Base-by-base conservation (phyloP, 2,797 vertebrate species). In the Steatocranus sp. region DNA sequence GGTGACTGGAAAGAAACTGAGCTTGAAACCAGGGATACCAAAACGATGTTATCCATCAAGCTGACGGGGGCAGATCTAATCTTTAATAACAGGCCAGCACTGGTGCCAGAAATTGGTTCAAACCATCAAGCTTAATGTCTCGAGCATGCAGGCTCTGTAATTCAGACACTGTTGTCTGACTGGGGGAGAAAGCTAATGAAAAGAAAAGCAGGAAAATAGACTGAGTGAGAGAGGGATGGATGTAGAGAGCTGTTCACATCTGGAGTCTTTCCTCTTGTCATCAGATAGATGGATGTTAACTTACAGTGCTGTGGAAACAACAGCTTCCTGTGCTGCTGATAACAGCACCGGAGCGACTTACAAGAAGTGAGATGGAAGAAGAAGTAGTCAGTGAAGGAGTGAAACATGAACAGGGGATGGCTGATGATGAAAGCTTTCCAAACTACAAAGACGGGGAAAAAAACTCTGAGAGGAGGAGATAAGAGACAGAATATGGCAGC, bases 231-330 rank as follows among this genome's bases (percentile, higher is more conserved):
- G 74, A 84, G 50, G 63, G 81, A 84, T 58, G 74, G 87, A 92
- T 84, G 82, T 68, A 95, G 95, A 94, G 95, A 95, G 95, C 95
- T 95, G 96, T 97, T 96, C 96, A 97, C 97, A 98, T 98, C 97
- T 98, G 97, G 96, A 96, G 63, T 96, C 96, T 96, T 94, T 95
- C 95, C 96, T 95, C 93, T 92, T 87, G 96, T 90, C 96, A 95
- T 96, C 97, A 97, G 97, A 98, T 96, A 97, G 96, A 97, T 96
- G 96, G 89, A 96, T 96, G 93, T 93, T 92, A 93, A 88, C 96
- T 96, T 93, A 8, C 84, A 95, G 94, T 92, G 94, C 95, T 96
- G 94, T 94, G 94, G 96, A 94, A 96, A 96, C 95, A 94, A 88
- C 93, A 87, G 93, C 92, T 95, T 95, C 93, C 95, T 95, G 94